Base-by-base conservation (phyloP, 2,113 vertebrate species). In the Platanista minor region DNA sequence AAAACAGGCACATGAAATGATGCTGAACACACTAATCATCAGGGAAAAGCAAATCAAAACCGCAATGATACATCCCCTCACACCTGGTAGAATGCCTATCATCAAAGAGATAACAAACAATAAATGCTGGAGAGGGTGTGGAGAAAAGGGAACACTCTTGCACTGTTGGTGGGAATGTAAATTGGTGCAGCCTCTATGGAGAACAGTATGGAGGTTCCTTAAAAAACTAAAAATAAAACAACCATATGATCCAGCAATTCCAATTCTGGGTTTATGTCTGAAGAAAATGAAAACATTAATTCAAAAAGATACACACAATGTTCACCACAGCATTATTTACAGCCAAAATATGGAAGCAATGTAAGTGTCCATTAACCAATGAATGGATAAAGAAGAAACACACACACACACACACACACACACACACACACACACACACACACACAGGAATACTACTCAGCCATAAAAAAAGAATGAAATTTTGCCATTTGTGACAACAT, bases 321-420 rank as follows among this genome's bases (percentile, higher is more conserved):
- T 75, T 18, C 71, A 43, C 41, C 29, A 41, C 27, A 43, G 72
- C 8, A 31, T 46, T 75, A 31, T 75, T 31, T 31, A 46, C 46
- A 46, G 43, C 14, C 12, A 29, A 74, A 29, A 74, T 17, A 43
- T 4, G 14, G 14, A 43, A 74, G 14, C 27, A 46, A 29, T 43
- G 71, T 39, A 74, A 46, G 8, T 46, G 15, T 46, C 41, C 27
- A 46, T 75, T 8, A 46, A 46, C 27, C 10, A 18, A 75, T 31
- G 27, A 75, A 75, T 46, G 15, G 72, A 75, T 46, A 18, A 46
- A 20, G 72, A 41, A 75, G 43, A 31, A 31, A 17, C 41, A 74
- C 39, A 74, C 3, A 72, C 0, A 67, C 0, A 25, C 59, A 25
- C 59, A 25, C 59, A 10, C 61, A 2, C 61, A 6, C 61, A 1